These are phyloP conservation scores for Ibidorhyncha struthersii DNA, from an alignment of 2,113 vertebrate species.

Conservation along the genomic window DNA sequence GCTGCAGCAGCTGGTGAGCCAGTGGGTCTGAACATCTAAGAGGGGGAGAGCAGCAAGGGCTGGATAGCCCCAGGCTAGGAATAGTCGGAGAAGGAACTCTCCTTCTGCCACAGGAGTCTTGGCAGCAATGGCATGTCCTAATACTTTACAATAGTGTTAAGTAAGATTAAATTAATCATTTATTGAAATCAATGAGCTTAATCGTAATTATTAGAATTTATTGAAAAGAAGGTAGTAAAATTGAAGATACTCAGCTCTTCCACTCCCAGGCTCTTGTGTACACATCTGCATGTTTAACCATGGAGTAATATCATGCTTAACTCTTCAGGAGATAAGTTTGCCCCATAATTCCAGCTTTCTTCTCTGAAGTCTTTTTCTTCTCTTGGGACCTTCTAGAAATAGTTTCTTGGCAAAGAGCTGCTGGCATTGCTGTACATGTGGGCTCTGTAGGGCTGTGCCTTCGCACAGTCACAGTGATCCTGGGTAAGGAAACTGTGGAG, in stretches of 20 bases:
- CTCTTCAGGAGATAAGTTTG: not conserved
- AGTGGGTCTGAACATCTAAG: not conserved
- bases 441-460: not conserved
- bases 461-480: not conserved
- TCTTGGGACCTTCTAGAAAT: not conserved
- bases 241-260: not conserved
- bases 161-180: not conserved
- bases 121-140: not conserved
- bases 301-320: not conserved
- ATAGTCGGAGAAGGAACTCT: not conserved
- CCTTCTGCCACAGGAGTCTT: not conserved
- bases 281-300: not conserved
- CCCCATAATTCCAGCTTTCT: not conserved
- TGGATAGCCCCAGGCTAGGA: accelerated
- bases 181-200: not conserved
- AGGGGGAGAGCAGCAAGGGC: not conserved
- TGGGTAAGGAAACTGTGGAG: not conserved
- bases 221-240: not conserved
- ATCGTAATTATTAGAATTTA: not conserved
- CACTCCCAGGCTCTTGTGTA: not conserved
- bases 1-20: not conserved
- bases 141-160: not conserved
- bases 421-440: not conserved
- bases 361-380: not conserved
- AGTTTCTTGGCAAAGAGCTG: not conserved